Conservation (phyloP, 2,797 vertebrate species). For the Avahi laniger region DNA sequence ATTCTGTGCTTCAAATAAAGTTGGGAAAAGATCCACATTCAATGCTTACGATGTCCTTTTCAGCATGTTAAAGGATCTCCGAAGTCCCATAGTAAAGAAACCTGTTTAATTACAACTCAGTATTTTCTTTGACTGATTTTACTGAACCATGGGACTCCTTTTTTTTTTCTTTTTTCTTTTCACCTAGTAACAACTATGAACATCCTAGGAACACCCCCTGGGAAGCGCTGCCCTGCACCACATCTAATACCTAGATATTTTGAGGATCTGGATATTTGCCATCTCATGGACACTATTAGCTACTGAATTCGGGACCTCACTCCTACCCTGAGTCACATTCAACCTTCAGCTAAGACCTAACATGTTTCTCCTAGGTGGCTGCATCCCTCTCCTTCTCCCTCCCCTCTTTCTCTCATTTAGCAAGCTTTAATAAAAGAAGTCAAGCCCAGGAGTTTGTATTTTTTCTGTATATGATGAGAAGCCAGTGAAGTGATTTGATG, state of each 20-base stretch:
- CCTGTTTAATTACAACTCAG: neutral
- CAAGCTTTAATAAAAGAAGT: slow-evolving; percentile 15
- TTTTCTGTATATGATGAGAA: slow-evolving; percentile 26
- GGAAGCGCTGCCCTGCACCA: neutral
- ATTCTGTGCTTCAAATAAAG: slow-evolving; percentile 41
- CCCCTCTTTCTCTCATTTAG: neutral
- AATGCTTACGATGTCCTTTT: slow-evolving; percentile 9
- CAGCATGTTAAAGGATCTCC: neutral
- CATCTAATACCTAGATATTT: neutral
- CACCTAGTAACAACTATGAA: neutral
- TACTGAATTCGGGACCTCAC: neutral
- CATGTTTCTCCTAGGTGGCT: neutral
- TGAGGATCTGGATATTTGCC: neutral
- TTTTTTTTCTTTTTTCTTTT: neutral
- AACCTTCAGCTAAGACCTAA: slow-evolving; percentile 10
- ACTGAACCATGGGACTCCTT: neutral
- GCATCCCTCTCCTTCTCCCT: neutral
- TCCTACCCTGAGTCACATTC: neutral
- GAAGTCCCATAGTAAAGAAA: slow-evolving; percentile 32
- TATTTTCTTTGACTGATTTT: slow-evolving; percentile 37
- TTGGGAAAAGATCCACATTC: slow-evolving; percentile 20
- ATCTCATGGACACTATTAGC: neutral
- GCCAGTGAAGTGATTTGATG: slow-evolving; percentile 20
- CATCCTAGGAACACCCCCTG: neutral
- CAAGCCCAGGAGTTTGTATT: neutral